These are phyloP conservation scores for Gorsachius goisagi DNA, from an alignment of 2,113 vertebrate species.

Conservation along the genomic window DNA sequence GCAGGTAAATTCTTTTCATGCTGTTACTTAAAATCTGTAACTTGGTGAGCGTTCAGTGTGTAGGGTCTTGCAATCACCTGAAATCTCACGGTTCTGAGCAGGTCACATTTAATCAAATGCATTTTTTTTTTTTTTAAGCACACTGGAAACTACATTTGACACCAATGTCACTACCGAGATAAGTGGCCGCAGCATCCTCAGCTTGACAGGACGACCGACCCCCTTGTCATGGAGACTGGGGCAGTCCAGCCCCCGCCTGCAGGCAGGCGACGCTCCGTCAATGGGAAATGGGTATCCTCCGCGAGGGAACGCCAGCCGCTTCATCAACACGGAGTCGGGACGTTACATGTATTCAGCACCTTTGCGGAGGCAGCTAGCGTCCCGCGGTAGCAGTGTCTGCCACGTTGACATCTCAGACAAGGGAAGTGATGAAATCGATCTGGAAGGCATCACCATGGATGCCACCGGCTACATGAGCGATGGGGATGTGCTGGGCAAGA, in stretches of 20 bases:
- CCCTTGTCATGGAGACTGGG: constrained; percentile 93
- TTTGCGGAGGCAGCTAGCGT: constrained; percentile 85
- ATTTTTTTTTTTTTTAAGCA: constrained; percentile 68
- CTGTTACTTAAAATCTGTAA: fast-evolving
- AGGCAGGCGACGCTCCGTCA: constrained; percentile 93
- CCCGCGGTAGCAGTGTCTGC: constrained; percentile 80
- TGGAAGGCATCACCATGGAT: constrained; percentile 85
- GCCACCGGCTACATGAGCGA: constrained; percentile 96
- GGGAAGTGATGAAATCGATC: constrained; percentile 78
- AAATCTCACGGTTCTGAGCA: neutral
- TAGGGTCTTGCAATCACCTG: neutral
- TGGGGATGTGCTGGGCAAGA: constrained; percentile 93
- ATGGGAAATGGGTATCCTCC: constrained; percentile 87
- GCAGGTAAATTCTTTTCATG: neutral
- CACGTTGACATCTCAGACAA: constrained; percentile 83
- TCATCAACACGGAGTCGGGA: constrained; percentile 67
- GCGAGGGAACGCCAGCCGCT: constrained; percentile 78
- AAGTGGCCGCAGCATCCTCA: constrained; percentile 89
- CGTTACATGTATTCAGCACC: constrained; percentile 88
- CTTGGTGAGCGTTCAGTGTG: neutral
- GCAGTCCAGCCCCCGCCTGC: constrained; percentile 93
- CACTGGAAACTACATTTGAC: constrained; percentile 94
- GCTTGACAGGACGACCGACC: constrained; percentile 81
- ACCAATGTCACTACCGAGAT: constrained; percentile 89
- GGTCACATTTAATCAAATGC: fast-evolving